Percentiles rank a stretch among this genome's conserved stretches.
Conservation (phyloP, 2,113 vertebrate species). For the Hemichromis elongatus region DNA sequence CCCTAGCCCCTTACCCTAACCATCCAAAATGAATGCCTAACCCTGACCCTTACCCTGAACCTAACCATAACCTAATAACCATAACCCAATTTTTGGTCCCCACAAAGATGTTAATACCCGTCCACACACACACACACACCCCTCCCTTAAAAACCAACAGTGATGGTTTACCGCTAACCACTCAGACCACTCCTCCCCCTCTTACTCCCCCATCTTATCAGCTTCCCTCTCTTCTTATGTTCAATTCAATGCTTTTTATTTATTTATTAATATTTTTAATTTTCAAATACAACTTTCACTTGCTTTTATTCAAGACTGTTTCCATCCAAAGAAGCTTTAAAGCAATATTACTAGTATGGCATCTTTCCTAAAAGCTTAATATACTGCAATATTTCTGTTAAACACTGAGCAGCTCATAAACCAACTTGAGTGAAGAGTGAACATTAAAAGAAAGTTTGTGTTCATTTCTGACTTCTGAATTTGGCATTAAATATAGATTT, state of each 20-base stretch:
- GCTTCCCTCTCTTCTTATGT: background rate
- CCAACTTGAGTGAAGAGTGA: background rate
- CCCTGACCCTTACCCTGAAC: too few relatives aligned
- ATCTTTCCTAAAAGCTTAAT: background rate
- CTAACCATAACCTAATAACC: too few relatives aligned
- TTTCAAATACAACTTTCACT: background rate
- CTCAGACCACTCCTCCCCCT: too few relatives aligned
- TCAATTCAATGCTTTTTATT: background rate
- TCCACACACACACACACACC: background rate
- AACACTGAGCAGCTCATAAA: background rate
- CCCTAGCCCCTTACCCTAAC: too few relatives aligned
- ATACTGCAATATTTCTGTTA: background rate
- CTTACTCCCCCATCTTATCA: too few relatives aligned
- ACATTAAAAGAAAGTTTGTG: background rate
- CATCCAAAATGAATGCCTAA: too few relatives aligned
- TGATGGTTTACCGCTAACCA: conserved; percentile 33
- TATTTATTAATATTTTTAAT: too few relatives aligned
- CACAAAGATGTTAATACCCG: too few relatives aligned
- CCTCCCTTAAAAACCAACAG: background rate
- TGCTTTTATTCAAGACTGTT: background rate
- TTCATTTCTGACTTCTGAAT: background rate
- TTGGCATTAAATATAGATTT: background rate
- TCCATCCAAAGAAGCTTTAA: background rate
- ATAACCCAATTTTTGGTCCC: too few relatives aligned
- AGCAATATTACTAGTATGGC: background rate